phyloP scores from a whole-genome alignment of 2,888 invertebrate genomes.

The Synergus gifuensis region DNA sequence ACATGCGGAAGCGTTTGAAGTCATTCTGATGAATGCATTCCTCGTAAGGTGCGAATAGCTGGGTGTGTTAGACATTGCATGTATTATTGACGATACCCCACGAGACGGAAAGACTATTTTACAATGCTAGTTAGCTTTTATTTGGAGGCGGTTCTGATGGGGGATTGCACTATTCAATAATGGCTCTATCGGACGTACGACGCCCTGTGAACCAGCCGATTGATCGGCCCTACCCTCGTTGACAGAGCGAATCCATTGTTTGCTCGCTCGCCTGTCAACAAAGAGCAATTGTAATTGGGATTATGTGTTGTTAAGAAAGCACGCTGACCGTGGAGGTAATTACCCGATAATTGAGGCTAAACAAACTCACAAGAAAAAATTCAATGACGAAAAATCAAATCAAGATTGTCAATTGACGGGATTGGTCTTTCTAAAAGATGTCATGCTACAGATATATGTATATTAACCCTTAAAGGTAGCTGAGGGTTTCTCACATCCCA shows the following conservation, averaged over 20 bases:
- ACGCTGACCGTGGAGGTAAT: slow-evolving; percentile 25
- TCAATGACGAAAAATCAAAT: slow-evolving; percentile 21
- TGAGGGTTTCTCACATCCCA: too few relatives aligned
- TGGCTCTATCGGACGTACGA: slow-evolving; percentile 8
- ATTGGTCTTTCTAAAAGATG: background rate
- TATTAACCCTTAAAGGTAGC: too few relatives aligned
- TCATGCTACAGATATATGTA: too few relatives aligned
- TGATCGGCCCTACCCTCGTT: slow-evolving; percentile 37
- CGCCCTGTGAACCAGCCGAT: slow-evolving; percentile 17
- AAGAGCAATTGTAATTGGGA: slow-evolving; percentile 29
- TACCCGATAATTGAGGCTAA: slow-evolving; percentile 30
- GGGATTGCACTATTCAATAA: slow-evolving; percentile 23
- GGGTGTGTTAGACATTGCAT: background rate
- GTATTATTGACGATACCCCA: slow-evolving; percentile 5
- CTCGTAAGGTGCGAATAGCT: background rate
- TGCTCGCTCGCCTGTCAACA: background rate
- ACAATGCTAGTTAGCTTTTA: slow-evolving; percentile 28
- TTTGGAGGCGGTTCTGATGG: slow-evolving; percentile 14
- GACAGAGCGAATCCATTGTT: slow-evolving; percentile 28
- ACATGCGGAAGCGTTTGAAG: background rate
- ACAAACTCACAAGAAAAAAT: slow-evolving; percentile 27
- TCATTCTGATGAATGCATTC: background rate
- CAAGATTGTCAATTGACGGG: background rate
- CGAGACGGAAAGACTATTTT: slow-evolving; percentile 12
- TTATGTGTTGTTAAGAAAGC: slow-evolving; percentile 34